Conservation (phyloP, 2,797 vertebrate genomes). For the Brotula barbata region DNA sequence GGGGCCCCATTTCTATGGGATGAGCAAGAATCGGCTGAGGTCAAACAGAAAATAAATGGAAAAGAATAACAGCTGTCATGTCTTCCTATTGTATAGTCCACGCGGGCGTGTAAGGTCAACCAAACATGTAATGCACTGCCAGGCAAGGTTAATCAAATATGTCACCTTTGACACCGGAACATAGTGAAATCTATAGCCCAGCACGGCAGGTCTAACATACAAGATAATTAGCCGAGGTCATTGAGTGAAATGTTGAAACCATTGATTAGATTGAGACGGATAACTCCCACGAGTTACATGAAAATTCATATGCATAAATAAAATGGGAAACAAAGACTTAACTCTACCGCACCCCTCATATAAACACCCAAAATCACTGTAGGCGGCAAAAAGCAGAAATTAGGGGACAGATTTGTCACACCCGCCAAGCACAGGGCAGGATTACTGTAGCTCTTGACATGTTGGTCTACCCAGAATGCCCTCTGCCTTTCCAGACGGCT, state of each 20-base stretch:
- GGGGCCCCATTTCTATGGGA: constrained; percentile 19
- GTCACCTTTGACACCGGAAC: neutral
- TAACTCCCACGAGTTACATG: neutral
- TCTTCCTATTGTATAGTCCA: neutral
- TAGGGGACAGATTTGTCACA: constrained; percentile 23
- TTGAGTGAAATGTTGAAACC: neutral
- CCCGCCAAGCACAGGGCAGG: constrained; percentile 35
- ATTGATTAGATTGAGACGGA: neutral
- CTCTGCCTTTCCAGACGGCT: constrained; percentile 66
- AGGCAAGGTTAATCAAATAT: neutral
- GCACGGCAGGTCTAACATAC: neutral
- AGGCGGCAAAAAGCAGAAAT: neutral
- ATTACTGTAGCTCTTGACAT: constrained; percentile 55
- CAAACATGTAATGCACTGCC: neutral
- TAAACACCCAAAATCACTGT: neutral
- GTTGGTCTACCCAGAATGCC: constrained; percentile 72
- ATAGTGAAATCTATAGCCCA: neutral
- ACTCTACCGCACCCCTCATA: neutral
- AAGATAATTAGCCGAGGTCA: neutral
- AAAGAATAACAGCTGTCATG: constrained; percentile 2
- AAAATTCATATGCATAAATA: neutral
- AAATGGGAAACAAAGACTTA: constrained; percentile 1
- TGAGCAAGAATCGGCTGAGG: constrained; percentile 43
- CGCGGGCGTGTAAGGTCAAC: too few species aligned
- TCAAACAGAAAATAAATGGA: constrained; percentile 32